Conservation (phyloP, 2,113 vertebrate genomes). For the Alces alces region DNA sequence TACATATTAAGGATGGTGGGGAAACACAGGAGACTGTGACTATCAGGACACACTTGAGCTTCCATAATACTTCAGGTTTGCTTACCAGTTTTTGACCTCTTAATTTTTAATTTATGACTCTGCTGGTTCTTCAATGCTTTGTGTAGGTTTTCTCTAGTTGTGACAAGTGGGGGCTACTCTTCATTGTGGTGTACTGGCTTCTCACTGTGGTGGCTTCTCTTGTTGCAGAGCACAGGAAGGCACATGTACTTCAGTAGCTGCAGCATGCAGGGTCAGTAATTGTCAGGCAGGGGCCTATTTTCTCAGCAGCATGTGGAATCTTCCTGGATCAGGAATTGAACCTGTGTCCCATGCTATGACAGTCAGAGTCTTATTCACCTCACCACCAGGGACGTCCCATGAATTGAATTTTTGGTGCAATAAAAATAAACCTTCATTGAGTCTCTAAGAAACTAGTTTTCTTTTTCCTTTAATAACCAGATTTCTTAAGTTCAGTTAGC, state of each 20-base stretch:
- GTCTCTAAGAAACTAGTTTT: not conserved
- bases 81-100: not conserved
- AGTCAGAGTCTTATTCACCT: not conserved
- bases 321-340: not conserved
- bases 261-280: not conserved
- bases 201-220: not conserved
- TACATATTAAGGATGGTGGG: not conserved
- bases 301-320: not conserved
- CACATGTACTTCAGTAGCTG: not conserved
- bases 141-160: not conserved
- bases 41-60: not conserved
- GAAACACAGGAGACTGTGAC: not conserved
- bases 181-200: not conserved
- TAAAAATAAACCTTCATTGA: not conserved
- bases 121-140: not conserved
- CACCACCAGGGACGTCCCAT: not conserved
- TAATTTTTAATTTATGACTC: not conserved
- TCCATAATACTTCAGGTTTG: not conserved
- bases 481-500: not conserved
- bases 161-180: not conserved
- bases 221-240: not conserved
- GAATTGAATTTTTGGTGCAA: not conserved
- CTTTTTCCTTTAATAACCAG: not conserved
- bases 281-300: not conserved
- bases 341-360: not conserved